Base-by-base conservation (phyloP, 2,888 invertebrate species). In the Stenoptilia bipunctidactyla region DNA sequence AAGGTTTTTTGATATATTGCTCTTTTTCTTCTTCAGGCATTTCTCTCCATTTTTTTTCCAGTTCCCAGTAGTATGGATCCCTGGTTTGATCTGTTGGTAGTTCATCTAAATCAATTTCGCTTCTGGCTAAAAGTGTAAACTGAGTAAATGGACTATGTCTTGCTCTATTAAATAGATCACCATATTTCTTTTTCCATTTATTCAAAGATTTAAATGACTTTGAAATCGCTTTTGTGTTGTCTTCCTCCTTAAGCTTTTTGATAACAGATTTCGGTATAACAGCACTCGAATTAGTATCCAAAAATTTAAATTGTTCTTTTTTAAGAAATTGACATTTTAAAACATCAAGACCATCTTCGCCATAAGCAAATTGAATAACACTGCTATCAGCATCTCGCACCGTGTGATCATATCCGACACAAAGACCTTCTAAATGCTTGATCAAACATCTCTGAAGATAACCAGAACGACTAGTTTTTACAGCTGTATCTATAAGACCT, bases 401-500 rank as follows among this genome's bases (percentile, higher is more conserved):
- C 0, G 98, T 98, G 58, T 92, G 85, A 68, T 99, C 99, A 65
- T 99, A 98, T 40, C 90, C 88, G 0, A 98, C 92, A 40, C 87
- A 88, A n/a, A 99, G 71, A 3, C 98, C 98, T 84, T 99, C 99
- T 46, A 99, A 83, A 83, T 98, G 97, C 72, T 99, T 99, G 42
- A 99, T 94, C 6, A 99, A 85, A 75, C 99, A 99, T 47, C 98
- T 86, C 74, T 98, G 97, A 41, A 99, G 85, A 70, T 99, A 99
- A 52, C 99, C 99, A 53, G 97, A 97, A 45, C 98, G 89, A 79
- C 97, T 97, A 1, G 99, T 99, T 85, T 99, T 99, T 0, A 99
- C 98, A 48, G 99, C 99, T 2, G 99, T 99, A 89, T 99, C 99
- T 56, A 99, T 96, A 40, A 99, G 88, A 86, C 99, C 95, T 88